These are phyloP conservation scores for Berghia stephanieae DNA, from an alignment of 1,140 invertebrate species.

Conservation along the genomic window DNA sequence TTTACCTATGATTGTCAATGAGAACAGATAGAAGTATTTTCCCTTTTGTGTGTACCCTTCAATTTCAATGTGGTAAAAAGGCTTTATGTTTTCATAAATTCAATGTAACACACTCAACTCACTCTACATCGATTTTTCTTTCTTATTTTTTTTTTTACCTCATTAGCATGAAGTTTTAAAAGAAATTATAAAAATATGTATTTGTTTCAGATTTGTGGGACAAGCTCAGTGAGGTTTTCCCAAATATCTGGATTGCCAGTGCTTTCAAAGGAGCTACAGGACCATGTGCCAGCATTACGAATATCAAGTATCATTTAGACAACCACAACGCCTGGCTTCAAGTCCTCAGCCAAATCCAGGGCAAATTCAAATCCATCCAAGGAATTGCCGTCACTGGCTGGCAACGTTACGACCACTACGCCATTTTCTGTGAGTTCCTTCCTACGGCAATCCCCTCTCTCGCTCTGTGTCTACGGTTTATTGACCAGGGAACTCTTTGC, in stretches of 20 bases:
- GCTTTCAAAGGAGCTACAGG: constrained; percentile 81
- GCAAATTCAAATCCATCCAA: constrained; percentile 66
- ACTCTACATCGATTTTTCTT: no score
- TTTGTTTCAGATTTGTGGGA: constrained; percentile 70
- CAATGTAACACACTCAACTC: no score
- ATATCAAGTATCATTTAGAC: constrained; percentile 74
- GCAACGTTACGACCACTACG: constrained; percentile 91
- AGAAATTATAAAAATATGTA: neutral
- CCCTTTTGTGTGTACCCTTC: no score
- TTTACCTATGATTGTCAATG: no score
- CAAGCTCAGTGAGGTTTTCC: constrained; percentile 83
- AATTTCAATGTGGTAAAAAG: no score
- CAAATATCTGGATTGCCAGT: constrained; percentile 89
- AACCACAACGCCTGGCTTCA: constrained; percentile 80
- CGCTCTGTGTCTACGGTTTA: constrained; percentile 70
- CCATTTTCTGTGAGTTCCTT: constrained; percentile 89
- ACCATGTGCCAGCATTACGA: constrained; percentile 76
- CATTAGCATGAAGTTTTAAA: no score
- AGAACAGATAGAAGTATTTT: no score
- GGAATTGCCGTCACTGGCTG: constrained; percentile 77
- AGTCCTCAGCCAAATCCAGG: constrained; percentile 63
- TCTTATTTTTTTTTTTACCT: no score
- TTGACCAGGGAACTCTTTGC: constrained; percentile 40
- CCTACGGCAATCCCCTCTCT: constrained; percentile 81
- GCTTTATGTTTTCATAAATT: no score